phyloP scores from a whole-genome alignment of 92 coral and sea anemone species.

The Porites lobata region DNA sequence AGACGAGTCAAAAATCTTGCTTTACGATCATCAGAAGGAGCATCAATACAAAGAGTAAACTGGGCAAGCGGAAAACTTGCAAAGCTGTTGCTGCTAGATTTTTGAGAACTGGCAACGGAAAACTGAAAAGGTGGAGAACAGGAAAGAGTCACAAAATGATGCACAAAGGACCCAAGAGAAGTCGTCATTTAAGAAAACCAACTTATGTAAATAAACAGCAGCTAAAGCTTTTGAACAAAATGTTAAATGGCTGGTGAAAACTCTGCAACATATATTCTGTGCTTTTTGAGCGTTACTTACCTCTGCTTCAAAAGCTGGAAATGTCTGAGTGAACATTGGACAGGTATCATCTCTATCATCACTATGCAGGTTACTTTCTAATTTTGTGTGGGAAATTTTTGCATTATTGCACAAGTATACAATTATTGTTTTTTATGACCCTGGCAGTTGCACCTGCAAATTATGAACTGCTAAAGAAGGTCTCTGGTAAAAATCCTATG shows the following conservation, averaged over 20 bases:
- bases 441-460: too few relatives aligned
- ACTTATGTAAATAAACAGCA: conserved; percentile 89
- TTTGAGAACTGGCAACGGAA: conserved; percentile 92
- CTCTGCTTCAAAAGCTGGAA: too few relatives aligned
- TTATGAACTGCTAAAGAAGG: too few relatives aligned
- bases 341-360: too few relatives aligned
- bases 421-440: too few relatives aligned
- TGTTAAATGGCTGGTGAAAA: conserved; percentile 93
- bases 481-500: too few relatives aligned
- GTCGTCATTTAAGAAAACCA: conserved; percentile 85
- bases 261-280: not conserved
- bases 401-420: too few relatives aligned
- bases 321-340: too few relatives aligned
- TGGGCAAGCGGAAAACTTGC: conserved; percentile 95
- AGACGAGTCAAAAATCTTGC: not conserved
- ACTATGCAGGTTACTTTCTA: too few relatives aligned
- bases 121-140: conserved; percentile 90
- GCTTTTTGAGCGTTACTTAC: too few relatives aligned
- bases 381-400: too few relatives aligned
- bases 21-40: not conserved
- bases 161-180: conserved; percentile 85
- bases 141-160: conserved; percentile 92
- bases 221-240: conserved; percentile 87
- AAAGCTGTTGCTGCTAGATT: conserved; percentile 97
- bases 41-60: conserved; percentile 81